Evolutionary conservation across 2,888 invertebrate genomes (phyloP), one percentile per base, ranked within the genome.

Genomic region (Drosophila diplacantha): DNA sequence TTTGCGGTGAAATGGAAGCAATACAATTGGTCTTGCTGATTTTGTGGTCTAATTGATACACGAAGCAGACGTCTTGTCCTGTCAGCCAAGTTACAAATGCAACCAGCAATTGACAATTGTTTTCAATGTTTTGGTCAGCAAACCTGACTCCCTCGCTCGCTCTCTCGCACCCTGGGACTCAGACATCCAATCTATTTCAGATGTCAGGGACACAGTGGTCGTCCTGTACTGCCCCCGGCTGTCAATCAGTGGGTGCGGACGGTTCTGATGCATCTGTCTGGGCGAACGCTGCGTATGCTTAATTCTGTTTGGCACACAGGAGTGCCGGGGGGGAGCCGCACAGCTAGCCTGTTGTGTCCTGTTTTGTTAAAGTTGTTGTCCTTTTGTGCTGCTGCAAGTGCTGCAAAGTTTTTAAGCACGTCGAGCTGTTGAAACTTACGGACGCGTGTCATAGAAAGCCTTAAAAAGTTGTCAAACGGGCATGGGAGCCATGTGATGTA

Each of bases 1-100:
- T 76, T 71, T 77, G 78, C 69, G 75, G 82, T 65, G 51, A 53
- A 49, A 50, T 47, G 51, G 41, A 73, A 69, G 44, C 50, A 59
- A 67, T 67, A 74, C 67, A 71, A 65, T 81, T 75, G 78, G 67
- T 58, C 63, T 60, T 73, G 63, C 56, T 71, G 66, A 70, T 69
- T 69, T 70, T 78, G 83, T 59, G 83, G 78, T 80, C 75, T 79
- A 81, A 82, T 78, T 74, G 79, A 81, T 71, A 79, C 70, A 74
- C 63, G 46, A 58, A 51, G 50, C 53, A 72, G 58, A 52, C 72
- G 67, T 53, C 61, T 70, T 73, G 67, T 67, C 58, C 38, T 64
- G 65, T 51, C 71, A 69, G 69, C 57, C 73, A 76, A 72, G 74
- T 72, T 75, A 37, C 67, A 71, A 69, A 61, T 76, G 77, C 71